These are phyloP conservation scores for Hipparchia sbordonii DNA, from an alignment of 2,888 invertebrate genomes.

Conservation along the genomic window DNA sequence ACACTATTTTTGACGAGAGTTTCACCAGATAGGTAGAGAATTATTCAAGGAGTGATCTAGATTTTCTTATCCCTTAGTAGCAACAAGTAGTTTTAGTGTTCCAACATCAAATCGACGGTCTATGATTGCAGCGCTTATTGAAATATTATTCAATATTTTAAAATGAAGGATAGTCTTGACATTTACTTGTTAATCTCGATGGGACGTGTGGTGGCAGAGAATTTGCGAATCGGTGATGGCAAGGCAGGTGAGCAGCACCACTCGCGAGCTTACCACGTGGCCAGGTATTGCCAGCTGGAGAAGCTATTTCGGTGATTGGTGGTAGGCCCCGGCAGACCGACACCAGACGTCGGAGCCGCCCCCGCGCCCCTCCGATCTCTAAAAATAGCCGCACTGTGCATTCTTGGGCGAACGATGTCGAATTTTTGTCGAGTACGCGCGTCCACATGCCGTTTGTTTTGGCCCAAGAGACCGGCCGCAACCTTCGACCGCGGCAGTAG, in stretches of 20 bases:
- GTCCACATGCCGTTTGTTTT: slow-evolving; percentile 80
- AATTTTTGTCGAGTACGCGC: slow-evolving; percentile 84
- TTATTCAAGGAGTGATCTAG: too few species aligned
- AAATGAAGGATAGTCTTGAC: background rate
- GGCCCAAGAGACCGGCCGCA: slow-evolving; percentile 58
- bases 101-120: background rate
- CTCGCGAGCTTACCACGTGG: slow-evolving; percentile 70
- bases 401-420: slow-evolving; percentile 82
- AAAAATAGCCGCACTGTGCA: slow-evolving; percentile 80
- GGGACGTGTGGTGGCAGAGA: background rate
- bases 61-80: too few species aligned
- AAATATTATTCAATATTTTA: background rate
- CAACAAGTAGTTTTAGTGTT: too few species aligned
- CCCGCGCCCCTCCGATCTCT: slow-evolving; percentile 80
- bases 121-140: background rate
- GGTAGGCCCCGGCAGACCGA: slow-evolving; percentile 85
- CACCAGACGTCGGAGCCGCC: slow-evolving; percentile 81
- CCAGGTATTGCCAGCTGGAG: slow-evolving; percentile 81
- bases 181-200: background rate
- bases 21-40: too few species aligned
- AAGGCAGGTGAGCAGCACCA: slow-evolving; percentile 41
- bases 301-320: slow-evolving; percentile 82
- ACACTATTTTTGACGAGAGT: too few species aligned
- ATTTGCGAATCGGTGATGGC: slow-evolving; percentile 3
- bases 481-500: slow-evolving; percentile 46